Base-by-base conservation (phyloP, 1,140 invertebrate species). In the Drosophila busckii region DNA sequence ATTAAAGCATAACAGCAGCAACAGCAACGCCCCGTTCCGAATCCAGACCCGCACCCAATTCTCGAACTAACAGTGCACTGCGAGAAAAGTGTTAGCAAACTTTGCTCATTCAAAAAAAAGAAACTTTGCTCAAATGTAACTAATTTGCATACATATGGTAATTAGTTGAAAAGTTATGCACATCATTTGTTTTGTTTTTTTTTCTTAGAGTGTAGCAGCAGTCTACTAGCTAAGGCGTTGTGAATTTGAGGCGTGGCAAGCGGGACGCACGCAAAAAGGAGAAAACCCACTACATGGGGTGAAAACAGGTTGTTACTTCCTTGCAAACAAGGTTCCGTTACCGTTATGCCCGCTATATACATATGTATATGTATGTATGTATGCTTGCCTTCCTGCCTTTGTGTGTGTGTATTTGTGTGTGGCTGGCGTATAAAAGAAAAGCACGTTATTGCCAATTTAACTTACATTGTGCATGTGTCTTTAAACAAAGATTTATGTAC, bases 401-500 rank as follows among this genome's bases (percentile, higher is more conserved):
- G 15, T 54, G 48, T 67, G 23, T 53, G 28, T 46, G 23, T 62
- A 32, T 55, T 12, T 55, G 58, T 29, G 41, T 45, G 56, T 70
- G 38, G 45, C 52, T 73, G 59, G 49, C 42, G 56, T 80, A 78
- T 73, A 82, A 69, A 78, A 80, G 59, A 70, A 82, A 78, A 78
- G 75, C 73, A 73, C 73, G 73, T 78, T 78, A 78, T 78, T 78
- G 73, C 73, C 73, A 78, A 78, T 78, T 78, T 78, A 78, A 78
- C 73, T 78, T 78, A 78, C 73, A 78, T 78, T 78, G 73, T 78
- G 73, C 73, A 78, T 78, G 73, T 78, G 73, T 78, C 73, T 78
- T 78, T 78, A 78, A 78, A 78, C 73, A 78, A 82, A 78, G 73
- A 78, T 78, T 78, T 78, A 78, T 78, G 75, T 78, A 82, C 73